Evolutionary conservation across 2,797 vertebrate genomes (phyloP), one percentile per base, ranked within the genome.

Genomic region (Enteromius afrohamiltoni): DNA sequence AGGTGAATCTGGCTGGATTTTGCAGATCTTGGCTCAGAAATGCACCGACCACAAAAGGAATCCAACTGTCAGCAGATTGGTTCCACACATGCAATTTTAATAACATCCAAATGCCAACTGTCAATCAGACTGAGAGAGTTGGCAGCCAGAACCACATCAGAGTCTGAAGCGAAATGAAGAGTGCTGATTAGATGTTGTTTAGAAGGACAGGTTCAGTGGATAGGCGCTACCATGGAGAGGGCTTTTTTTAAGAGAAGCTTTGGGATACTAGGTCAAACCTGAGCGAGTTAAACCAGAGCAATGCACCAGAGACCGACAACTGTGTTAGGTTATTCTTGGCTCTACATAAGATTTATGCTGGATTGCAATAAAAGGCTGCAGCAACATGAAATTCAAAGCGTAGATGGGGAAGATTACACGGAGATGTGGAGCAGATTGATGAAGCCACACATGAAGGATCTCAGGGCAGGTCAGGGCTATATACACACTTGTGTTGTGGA

Each of bases 31-130:
- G 80, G 80, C 80, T 42, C 60, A 53, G 21, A 42, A 76, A 75
- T 53, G 5, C 14, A 65, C 31, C 71, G 65, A 76, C 73, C 80
- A 75, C 80, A 75, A 65, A 82, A 65, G 60, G 71, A 29, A 67
- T 75, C 83, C 83, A 85, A 85, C 88, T 87, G 88, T 64, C 42
- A 82, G 83, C 37, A 23, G 67, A 84, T 29, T 77, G 86, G 85
- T 88, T 64, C 77, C 87, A 84, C 89, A 80, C 82, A 82, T 87
- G 31, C 70, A 90, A 86, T 83, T 88, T 87, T 88, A 86, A 91
- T 85, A 84, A 84, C 45, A 9, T 62, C 60, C 81, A 65, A 77
- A 47, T 82, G 45, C 76, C 40, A 75, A 45, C 40, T 87, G 85
- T 85, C 79, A 78, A 58, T 76, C 53, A 49, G 69, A 70, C n/a